Evolutionary conservation across 1,140 invertebrate species (phyloP), one percentile per base, ranked within the genome.

Genomic region (Drosophila ohnishii): DNA sequence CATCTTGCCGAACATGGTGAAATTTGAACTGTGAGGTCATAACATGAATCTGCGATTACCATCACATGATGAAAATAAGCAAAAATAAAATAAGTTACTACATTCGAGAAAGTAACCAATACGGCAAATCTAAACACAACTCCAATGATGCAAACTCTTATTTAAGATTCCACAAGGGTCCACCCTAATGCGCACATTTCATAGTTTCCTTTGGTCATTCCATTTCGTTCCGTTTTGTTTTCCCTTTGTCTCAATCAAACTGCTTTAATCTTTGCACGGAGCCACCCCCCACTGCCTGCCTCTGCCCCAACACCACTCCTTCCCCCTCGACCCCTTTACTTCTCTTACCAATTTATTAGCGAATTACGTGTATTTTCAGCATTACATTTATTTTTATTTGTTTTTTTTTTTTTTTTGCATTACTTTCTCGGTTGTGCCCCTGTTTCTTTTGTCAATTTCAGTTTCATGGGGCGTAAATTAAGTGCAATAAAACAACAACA

Each of bases 231-330:
- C 67, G 47, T 78, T 60, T 59, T 50, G 63, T 39, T 64, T 77
- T 61, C 56, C 72, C 84, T 88, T 87, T 87, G 82, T 85, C 70
- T 88, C 76, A 88, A 88, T 83, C 65, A 86, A 87, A 83, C 37
- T 42, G 60, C 64, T 78, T 86, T 87, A 86, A 86, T 86, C 83
- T 87, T 87, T 79, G 75, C 74, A 77, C 80, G 61, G 77, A 50
- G 60, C 53, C 63, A 55, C 44, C 80, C 16, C n/a, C 63, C 71
- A 32, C 47, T 22, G 5, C 39, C 44, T n/a, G 45, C 9, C 48
- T 37, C 42, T 32, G 11, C 42, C n/a, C 0, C 25, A 4, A 16
- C 45, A 32, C 14, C 62, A 2, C 39, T 7, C 8, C 25, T 28
- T 28, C 61, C 60, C 34, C 64, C 63, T 77, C 64, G 48, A 67